These are phyloP conservation scores for Callithrix jacchus DNA, from an alignment of 2,113 vertebrate genomes.

Conservation along the genomic window DNA sequence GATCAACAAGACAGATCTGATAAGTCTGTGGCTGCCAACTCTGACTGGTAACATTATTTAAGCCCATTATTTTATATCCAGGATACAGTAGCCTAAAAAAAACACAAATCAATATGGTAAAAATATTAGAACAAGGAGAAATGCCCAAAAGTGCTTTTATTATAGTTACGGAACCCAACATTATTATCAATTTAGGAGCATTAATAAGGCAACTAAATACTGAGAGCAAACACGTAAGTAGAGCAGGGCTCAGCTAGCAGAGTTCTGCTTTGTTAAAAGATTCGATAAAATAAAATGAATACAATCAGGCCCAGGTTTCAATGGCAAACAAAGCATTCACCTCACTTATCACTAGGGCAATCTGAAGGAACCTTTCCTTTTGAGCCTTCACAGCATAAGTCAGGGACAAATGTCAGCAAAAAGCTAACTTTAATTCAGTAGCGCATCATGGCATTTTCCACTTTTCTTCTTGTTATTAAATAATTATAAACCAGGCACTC, in stretches of 20 bases:
- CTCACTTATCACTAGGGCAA: not conserved
- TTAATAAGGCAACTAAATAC: not conserved
- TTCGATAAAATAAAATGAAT: not conserved
- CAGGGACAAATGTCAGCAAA: not conserved
- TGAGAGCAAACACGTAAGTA: not conserved
- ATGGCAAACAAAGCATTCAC: not conserved
- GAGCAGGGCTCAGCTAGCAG: not conserved
- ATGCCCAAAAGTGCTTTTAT: not conserved
- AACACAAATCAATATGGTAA: not conserved
- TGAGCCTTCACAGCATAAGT: not conserved
- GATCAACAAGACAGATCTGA: slow-evolving; percentile 96
- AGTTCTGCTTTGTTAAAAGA: not conserved
- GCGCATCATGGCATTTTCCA: not conserved
- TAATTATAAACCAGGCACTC: not conserved
- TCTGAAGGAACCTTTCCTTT: not conserved
- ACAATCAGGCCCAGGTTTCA: not conserved
- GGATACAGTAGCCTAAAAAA: slow-evolving; percentile 92
- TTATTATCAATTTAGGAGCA: not conserved
- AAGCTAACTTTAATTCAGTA: not conserved
- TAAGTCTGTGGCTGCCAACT: slow-evolving; percentile 97
- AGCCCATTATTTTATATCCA: slow-evolving; percentile 97
- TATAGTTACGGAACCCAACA: rapidly evolving
- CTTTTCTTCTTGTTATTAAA: not conserved
- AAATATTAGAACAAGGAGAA: not conserved
- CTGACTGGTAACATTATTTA: slow-evolving; percentile 98